Conservation (phyloP, 2,113 vertebrate species). For the Pterocles orientalis region DNA sequence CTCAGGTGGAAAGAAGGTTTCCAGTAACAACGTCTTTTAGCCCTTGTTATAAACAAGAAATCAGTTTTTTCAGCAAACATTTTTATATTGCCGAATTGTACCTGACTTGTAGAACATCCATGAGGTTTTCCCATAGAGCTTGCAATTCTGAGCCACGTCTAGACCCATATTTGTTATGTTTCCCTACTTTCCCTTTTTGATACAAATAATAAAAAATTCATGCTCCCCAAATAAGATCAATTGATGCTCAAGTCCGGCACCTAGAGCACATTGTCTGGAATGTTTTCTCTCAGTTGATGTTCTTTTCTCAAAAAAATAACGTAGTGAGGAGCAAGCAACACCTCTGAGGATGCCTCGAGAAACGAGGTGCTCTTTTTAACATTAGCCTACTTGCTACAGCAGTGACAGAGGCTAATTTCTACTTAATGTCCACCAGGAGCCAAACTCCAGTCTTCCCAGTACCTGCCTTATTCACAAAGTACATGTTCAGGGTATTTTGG, state of each 20-base stretch:
- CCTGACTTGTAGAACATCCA: neutral
- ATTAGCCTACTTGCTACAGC: neutral
- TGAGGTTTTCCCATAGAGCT: neutral
- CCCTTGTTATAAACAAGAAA: neutral
- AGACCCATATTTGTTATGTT: neutral
- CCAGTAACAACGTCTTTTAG: neutral
- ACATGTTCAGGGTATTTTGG: rapidly evolving
- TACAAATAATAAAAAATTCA: neutral
- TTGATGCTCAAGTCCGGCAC: neutral
- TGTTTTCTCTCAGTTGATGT: neutral
- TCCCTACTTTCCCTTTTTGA: neutral
- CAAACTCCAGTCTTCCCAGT: neutral
- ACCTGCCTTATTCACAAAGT: neutral
- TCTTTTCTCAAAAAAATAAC: neutral
- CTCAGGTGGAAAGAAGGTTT: neutral
- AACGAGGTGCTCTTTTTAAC: neutral
- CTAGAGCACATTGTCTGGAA: neutral
- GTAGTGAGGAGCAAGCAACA: neutral
- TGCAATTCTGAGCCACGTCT: neutral
- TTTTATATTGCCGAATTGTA: neutral
- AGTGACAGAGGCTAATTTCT: neutral
- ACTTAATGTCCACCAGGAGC: neutral
- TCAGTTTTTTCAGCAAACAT: neutral
- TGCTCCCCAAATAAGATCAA: neutral
- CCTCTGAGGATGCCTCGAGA: neutral